Evolutionary conservation across 2,113 vertebrate genomes (phyloP), one percentile per base, ranked within the genome.

Genomic region (Gavialis gangeticus): DNA sequence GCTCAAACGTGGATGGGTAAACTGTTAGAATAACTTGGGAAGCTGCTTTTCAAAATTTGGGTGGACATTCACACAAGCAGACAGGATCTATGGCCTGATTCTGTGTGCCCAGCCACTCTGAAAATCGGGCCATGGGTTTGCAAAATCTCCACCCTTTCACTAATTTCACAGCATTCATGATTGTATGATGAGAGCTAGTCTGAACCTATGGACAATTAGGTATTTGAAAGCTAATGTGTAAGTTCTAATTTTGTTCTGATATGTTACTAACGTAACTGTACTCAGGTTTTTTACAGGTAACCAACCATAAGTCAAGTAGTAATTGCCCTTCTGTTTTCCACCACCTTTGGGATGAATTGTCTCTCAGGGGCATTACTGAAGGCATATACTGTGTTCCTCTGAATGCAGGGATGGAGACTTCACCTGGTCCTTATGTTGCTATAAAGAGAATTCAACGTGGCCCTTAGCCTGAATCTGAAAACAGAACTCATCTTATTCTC

Each of bases 231-330:
- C 30, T 34, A 69, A 69, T 69, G 66, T 11, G 30, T 30, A 73
- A 46, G 46, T 46, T 46, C 46, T 46, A 46, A 46, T 46, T 46
- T 46, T 46, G 46, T 46, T 46, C 46, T 46, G 46, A 46, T 46
- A 9, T 7, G 46, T 46, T 46, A 46, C 46, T 69, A 81, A 64
- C 25, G 17, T 62, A 88, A 84, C 24, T 77, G 64, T 91, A 86
- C 37, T 85, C 71, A 81, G 81, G 84, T 77, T 93, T 93, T 91
- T 75, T 92, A 79, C 63, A 91, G 82, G 56, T 84, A 91, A 85
- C 88, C 85, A 86, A 91, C 84, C 7, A 60, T 58, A 30, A 89
- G 95, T 89, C 16, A 94, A 88, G 37, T 59, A 57, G 28, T 79
- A 84, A 88, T 60, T 2, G 1, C 13, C 28, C 11, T 95, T 91